A percentile compares a stretch with the other conserved stretches of the same genome.
Conservation (phyloP, 2,113 vertebrate genomes). For the Amazona guildingii region DNA sequence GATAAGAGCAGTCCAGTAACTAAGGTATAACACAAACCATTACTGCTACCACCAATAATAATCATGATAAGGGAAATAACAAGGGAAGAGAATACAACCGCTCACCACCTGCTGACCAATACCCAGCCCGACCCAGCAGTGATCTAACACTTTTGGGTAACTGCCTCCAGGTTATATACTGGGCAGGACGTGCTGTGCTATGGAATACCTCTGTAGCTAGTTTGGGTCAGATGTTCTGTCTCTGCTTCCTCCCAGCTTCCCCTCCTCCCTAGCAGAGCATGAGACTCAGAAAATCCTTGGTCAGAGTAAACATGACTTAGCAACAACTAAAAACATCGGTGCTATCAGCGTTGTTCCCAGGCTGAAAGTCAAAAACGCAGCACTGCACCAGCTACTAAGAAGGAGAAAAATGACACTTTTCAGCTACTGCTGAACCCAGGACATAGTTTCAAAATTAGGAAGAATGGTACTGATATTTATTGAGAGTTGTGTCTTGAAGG, state of each 20-base stretch:
- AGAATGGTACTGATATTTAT: background rate
- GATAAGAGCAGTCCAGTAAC: too few relatives aligned
- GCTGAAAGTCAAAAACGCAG: background rate
- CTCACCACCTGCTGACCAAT: accelerated
- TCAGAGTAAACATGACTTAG: background rate
- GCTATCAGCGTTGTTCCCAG: background rate
- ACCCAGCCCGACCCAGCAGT: too few relatives aligned
- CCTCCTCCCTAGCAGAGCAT: background rate
- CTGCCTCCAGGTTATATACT: background rate
- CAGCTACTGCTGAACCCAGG: background rate
- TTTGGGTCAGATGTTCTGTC: background rate
- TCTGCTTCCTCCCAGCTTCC: background rate
- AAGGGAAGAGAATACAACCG: too few relatives aligned
- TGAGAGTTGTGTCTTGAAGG: background rate
- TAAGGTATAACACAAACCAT: too few relatives aligned
- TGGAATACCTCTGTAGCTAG: background rate
- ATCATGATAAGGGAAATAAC: too few relatives aligned
- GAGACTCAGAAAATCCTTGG: background rate
- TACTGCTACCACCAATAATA: too few relatives aligned
- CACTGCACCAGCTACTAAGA: background rate
- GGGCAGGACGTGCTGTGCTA: background rate
- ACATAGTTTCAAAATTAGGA: background rate
- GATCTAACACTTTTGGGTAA: too few relatives aligned
- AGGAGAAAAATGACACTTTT: background rate
- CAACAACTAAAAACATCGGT: background rate